phyloP scores from a whole-genome alignment of 2,888 invertebrate species.

The Scaptomyza caliginosa region DNA sequence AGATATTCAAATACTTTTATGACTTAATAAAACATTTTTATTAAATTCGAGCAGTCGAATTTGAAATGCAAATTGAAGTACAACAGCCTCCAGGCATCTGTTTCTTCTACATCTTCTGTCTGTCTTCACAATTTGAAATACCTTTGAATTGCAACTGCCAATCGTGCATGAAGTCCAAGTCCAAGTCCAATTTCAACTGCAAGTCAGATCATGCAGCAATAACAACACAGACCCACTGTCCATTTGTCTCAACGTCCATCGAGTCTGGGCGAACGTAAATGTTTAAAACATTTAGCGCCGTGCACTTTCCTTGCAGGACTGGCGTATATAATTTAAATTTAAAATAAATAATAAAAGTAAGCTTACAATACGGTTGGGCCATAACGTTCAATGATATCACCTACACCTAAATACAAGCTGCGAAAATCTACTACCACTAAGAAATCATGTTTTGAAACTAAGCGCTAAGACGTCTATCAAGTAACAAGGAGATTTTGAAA shows the following conservation, averaged over 20 bases:
- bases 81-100: constrained; percentile 41
- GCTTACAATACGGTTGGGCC: not conserved
- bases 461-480: not conserved
- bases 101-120: not conserved
- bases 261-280: constrained; percentile 33
- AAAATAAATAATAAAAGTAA: constrained; percentile 65
- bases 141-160: constrained; percentile 82
- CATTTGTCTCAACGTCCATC: constrained; percentile 16
- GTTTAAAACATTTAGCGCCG: constrained; percentile 72
- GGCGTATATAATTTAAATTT: constrained; percentile 69
- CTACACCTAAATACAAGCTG: constrained; percentile 3
- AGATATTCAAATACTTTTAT: constrained; percentile 68
- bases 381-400: not conserved
- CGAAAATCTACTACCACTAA: not conserved
- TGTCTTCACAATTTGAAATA: constrained; percentile 69
- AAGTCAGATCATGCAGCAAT: constrained; percentile 26
- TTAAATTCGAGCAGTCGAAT: constrained; percentile 74
- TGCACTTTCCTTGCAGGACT: constrained; percentile 69
- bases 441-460: not conserved
- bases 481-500: no score
- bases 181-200: constrained; percentile 24
- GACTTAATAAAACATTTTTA: constrained; percentile 79
- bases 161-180: constrained; percentile 78
- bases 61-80: constrained; percentile 73
- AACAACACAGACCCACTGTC: constrained; percentile 14